phyloP scores from a whole-genome alignment of 2,797 vertebrate genomes.

The Hapalemur alaotrensis region DNA sequence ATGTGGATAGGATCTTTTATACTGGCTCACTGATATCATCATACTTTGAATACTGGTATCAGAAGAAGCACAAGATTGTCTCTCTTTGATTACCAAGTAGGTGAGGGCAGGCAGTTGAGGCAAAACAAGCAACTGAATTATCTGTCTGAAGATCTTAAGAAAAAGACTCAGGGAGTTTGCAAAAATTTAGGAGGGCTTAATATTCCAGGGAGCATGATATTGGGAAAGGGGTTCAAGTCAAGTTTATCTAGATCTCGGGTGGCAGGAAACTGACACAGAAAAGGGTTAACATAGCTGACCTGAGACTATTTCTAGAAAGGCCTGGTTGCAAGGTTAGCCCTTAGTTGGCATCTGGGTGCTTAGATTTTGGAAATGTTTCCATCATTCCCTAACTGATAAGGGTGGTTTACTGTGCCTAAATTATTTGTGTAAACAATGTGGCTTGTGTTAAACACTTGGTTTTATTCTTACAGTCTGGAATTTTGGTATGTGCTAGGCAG shows the following conservation, averaged over 20 bases:
- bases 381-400: background rate
- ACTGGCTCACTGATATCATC: background rate
- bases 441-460: background rate
- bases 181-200: background rate
- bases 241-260: background rate
- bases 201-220: background rate
- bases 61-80: background rate
- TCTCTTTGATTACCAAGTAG: background rate
- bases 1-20: background rate
- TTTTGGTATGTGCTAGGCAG: background rate
- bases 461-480: background rate
- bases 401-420: background rate
- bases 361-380: background rate
- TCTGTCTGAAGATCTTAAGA: background rate
- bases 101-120: background rate
- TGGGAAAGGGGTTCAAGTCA: background rate
- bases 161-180: background rate
- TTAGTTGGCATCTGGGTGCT: background rate
- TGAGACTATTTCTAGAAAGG: background rate
- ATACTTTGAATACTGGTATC: background rate
- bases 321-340: background rate
- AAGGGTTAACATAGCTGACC: background rate
- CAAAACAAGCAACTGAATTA: conserved; percentile 24
- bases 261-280: background rate
- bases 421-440: background rate